These are phyloP conservation scores for Diploscapter pachys DNA, from an alignment of 1,140 invertebrate species.

Conservation along the genomic window DNA sequence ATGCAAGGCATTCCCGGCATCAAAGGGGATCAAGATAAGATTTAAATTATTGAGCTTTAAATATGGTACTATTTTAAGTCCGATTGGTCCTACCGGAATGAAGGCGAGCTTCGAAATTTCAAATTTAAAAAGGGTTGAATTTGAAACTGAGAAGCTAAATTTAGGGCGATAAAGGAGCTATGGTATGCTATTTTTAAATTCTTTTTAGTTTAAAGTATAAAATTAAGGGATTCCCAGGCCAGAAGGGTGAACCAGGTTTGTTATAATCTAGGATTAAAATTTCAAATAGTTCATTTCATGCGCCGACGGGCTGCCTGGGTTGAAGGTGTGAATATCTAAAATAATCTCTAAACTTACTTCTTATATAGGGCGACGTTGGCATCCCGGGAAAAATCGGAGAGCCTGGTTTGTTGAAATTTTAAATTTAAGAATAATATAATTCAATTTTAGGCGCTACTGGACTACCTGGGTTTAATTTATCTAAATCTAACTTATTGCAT, in stretches of 20 bases:
- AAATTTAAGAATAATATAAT: too few species aligned
- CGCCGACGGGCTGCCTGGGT: slow-evolving; percentile 31
- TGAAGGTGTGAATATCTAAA: slow-evolving; percentile 8
- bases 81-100: slow-evolving; percentile 35
- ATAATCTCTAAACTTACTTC: too few species aligned
- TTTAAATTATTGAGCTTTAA: too few species aligned
- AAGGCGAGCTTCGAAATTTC: neutral
- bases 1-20: slow-evolving; percentile 36
- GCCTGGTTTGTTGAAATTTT: slow-evolving; percentile 12
- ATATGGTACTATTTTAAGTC: slow-evolving; percentile 11
- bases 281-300: too few species aligned
- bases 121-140: too few species aligned
- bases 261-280: too few species aligned
- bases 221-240: slow-evolving; percentile 37
- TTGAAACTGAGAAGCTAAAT: too few species aligned
- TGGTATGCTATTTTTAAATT: slow-evolving; percentile 13
- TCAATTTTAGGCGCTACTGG: slow-evolving; percentile 12
- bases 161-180: slow-evolving; percentile 32
- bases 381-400: slow-evolving; percentile 40
- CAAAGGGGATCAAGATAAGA: slow-evolving; percentile 27
- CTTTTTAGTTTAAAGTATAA: slow-evolving; percentile 8
- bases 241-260: slow-evolving; percentile 36
- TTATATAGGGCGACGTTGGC: slow-evolving; percentile 28
- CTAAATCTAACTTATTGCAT: too few species aligned
- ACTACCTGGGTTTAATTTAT: slow-evolving; percentile 6